Evolutionary conservation across 1,140 invertebrate genomes (phyloP).

Genomic region (Diprion similis): DNA sequence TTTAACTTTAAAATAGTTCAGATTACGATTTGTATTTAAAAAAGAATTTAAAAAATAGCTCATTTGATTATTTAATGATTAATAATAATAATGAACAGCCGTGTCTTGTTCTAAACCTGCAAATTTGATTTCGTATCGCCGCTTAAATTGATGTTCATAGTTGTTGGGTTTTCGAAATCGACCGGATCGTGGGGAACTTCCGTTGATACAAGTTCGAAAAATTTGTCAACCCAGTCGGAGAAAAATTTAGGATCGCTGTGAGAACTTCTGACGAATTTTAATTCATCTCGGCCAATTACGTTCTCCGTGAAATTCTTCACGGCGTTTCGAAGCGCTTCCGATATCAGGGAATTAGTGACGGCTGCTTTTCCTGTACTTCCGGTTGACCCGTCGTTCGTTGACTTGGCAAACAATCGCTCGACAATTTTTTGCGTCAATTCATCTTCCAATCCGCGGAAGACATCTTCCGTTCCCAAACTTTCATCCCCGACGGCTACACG

Average conservation of each 20-base stretch:
- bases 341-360: background rate
- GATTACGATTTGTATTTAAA: background rate
- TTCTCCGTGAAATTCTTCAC: background rate
- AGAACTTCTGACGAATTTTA: background rate
- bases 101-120: background rate
- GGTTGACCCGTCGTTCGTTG: background rate
- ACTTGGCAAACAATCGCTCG: background rate
- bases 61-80: background rate
- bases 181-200: conserved; percentile 11
- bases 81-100: too few species aligned
- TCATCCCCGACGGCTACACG: background rate
- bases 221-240: background rate
- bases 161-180: background rate
- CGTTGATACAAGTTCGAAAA: background rate
- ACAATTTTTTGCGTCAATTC: background rate
- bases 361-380: background rate
- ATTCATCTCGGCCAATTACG: background rate
- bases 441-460: background rate
- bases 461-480: background rate
- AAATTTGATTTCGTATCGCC: background rate
- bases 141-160: background rate
- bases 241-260: background rate
- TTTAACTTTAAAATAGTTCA: background rate
- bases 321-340: too few species aligned
- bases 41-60: background rate